Conservation (phyloP, 1,140 invertebrate species). For the Caenorhabditis brenneri region DNA sequence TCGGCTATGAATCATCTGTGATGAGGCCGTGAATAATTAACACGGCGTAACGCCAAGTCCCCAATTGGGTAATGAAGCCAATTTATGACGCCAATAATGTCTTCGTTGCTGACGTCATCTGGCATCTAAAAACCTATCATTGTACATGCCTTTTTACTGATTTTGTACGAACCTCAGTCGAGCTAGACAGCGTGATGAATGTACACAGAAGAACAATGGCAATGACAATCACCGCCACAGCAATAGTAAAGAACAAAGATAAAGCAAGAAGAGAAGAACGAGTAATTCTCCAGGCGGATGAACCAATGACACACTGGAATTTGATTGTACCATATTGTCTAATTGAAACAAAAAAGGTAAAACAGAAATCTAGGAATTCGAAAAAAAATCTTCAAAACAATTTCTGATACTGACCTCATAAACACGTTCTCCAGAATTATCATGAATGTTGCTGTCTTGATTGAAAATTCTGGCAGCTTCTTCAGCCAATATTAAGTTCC, state of each 20-base stretch:
- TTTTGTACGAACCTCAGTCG: slow-evolving; percentile 11
- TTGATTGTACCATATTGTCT: background rate
- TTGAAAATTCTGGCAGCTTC: slow-evolving; percentile 10
- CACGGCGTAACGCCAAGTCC: slow-evolving; percentile 4
- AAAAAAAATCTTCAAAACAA: background rate
- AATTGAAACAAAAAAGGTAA: background rate
- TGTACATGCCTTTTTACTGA: background rate
- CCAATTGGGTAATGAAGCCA: slow-evolving; percentile 51
- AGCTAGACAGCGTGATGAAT: slow-evolving; percentile 44
- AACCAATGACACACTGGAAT: slow-evolving; percentile 45
- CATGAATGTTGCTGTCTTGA: background rate
- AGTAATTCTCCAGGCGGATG: background rate
- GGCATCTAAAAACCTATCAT: background rate
- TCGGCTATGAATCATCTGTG: background rate
- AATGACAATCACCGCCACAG: slow-evolving; percentile 44
- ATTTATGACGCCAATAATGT: slow-evolving; percentile 47
- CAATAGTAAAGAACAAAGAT: slow-evolving; percentile 42
- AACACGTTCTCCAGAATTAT: slow-evolving; percentile 1
- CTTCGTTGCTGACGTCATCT: slow-evolving; percentile 41
- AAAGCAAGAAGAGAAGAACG: slow-evolving; percentile 45
- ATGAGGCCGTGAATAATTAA: slow-evolving; percentile 29
- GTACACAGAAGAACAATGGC: slow-evolving; percentile 44
- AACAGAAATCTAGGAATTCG: background rate
- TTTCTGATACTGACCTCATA: slow-evolving; percentile 18
- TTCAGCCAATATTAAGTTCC: slow-evolving; percentile 26